Percentiles rank a stretch among this genome's conserved stretches.
phyloP scores from a whole-genome alignment of 2,797 vertebrate species.

The Sebastes miniatus region DNA sequence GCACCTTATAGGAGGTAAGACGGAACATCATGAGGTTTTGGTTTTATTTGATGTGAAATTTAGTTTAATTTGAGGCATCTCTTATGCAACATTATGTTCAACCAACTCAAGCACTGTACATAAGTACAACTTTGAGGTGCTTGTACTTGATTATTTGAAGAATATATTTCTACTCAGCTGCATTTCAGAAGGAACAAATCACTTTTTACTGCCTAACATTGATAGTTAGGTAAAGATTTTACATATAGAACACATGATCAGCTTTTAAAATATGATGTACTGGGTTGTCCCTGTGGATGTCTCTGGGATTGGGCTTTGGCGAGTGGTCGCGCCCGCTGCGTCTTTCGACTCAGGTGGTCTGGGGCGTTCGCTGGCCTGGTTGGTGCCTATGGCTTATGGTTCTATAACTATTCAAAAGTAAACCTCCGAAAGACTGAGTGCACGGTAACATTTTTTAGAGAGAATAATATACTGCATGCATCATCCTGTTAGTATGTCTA shows the following conservation, averaged over 20 bases:
- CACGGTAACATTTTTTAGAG: too few species aligned
- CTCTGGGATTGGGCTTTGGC: too few species aligned
- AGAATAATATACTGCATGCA: too few species aligned
- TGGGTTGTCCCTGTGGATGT: too few species aligned
- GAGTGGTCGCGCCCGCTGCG: too few species aligned
- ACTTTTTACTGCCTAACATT: too few species aligned
- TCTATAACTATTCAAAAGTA: too few species aligned
- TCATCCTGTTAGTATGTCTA: too few species aligned
- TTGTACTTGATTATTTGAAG: background rate
- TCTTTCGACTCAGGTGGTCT: too few species aligned
- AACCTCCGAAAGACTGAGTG: too few species aligned
- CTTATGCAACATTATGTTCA: background rate
- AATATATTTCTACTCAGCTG: background rate
- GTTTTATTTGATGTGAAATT: background rate
- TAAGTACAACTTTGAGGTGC: background rate
- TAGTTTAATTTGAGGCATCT: background rate
- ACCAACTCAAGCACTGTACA: background rate
- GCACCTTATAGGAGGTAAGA: conserved; percentile 81
- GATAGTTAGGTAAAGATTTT: background rate
- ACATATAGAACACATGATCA: background rate
- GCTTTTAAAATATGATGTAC: background rate
- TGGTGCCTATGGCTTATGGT: too few species aligned
- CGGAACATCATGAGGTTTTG: background rate
- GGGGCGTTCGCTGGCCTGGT: too few species aligned
- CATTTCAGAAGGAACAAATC: background rate